These are phyloP conservation scores for Sebastes schlegelii DNA, from an alignment of 2,113 vertebrate genomes.

Conservation along the genomic window DNA sequence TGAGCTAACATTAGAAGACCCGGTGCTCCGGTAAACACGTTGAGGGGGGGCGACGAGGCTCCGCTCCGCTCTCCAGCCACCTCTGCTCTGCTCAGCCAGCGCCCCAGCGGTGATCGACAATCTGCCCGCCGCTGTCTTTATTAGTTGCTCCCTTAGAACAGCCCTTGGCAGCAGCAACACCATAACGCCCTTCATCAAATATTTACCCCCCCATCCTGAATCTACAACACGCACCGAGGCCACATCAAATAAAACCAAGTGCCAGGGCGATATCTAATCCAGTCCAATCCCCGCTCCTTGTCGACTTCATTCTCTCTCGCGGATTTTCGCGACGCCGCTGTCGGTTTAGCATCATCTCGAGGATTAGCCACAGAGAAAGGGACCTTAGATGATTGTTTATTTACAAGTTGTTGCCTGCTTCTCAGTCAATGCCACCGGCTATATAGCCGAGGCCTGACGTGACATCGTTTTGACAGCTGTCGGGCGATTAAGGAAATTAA, in stretches of 20 bases:
- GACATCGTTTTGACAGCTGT: slow-evolving; percentile 69
- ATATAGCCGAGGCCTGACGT: slow-evolving; percentile 59
- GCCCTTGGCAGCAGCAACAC: slow-evolving; percentile 63
- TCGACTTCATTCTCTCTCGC: slow-evolving; percentile 62
- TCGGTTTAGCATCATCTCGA: slow-evolving; percentile 70
- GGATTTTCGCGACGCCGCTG: slow-evolving; percentile 63
- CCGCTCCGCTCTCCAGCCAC: slow-evolving; percentile 51
- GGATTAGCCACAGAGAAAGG: slow-evolving; percentile 61
- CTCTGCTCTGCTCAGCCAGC: slow-evolving; percentile 36
- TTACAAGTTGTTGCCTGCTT: slow-evolving; percentile 57
- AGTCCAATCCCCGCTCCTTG: slow-evolving; percentile 56
- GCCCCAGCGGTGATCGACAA: slow-evolving; percentile 56
- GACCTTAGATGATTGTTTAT: slow-evolving; percentile 71
- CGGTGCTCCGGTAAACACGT: slow-evolving; percentile 48
- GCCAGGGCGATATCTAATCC: slow-evolving; percentile 73
- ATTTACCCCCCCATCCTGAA: slow-evolving; percentile 70
- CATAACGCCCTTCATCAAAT: slow-evolving; percentile 75
- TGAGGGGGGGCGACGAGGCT: slow-evolving; percentile 30
- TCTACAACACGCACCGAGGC: slow-evolving; percentile 60
- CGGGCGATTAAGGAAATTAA: slow-evolving; percentile 76
- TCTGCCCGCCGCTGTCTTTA: slow-evolving; percentile 63
- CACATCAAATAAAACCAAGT: slow-evolving; percentile 72
- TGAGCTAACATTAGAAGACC: slow-evolving; percentile 44
- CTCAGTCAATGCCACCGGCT: slow-evolving; percentile 56
- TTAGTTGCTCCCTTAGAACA: slow-evolving; percentile 60